Evolutionary conservation across 2,797 vertebrate species (phyloP), one percentile per base, ranked within the genome.

Genomic region (Amniataba percoides): DNA sequence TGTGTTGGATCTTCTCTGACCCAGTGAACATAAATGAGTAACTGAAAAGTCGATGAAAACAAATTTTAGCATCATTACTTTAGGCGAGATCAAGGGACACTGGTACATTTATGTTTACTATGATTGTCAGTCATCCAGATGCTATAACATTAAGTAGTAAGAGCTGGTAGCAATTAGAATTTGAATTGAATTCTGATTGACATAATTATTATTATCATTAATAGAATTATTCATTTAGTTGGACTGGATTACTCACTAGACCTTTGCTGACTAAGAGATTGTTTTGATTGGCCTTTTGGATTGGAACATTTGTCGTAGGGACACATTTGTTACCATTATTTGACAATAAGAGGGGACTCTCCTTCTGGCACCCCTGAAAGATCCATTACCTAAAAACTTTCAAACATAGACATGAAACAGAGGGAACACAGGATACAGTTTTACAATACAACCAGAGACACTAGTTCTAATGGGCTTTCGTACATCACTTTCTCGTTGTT

Each of bases 371-470:
- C 51, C 84, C 82, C 91, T 94, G 90, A 94, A 78, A 73, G 91
- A 91, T 93, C 92, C 91, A 88, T 85, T 89, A 89, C 90, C 89
- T 93, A 77, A 11, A 86, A 66, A 83, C 89, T 92, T 87, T 80
- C 55, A 74, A 55, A 86, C 52, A 72, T n/a, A 68, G 5, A 82
- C 23, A 84, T 63, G 23, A 82, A 79, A 72, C 59, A 77, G 6
- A 73, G 5, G 52, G 4, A 58, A 80, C 27, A 81, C 7, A 45
- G 25, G 42, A 36, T 2, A 46, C 15, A 64, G 27, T 23, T 67
- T 59, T 65, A 60, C 15, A 34, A 34, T 4, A 40, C n/a, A 61
- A 39, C n/a, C 23, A 78, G 10, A 67, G 39, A 23, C 42, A 46
- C 10, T 7, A 40, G 13, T 16, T 15, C 25, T 7, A 2, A 27